Evolutionary conservation across 2,888 invertebrate species (phyloP), one percentile per base, ranked within the genome.

Genomic region (Rambutsinella grinnellia): DNA sequence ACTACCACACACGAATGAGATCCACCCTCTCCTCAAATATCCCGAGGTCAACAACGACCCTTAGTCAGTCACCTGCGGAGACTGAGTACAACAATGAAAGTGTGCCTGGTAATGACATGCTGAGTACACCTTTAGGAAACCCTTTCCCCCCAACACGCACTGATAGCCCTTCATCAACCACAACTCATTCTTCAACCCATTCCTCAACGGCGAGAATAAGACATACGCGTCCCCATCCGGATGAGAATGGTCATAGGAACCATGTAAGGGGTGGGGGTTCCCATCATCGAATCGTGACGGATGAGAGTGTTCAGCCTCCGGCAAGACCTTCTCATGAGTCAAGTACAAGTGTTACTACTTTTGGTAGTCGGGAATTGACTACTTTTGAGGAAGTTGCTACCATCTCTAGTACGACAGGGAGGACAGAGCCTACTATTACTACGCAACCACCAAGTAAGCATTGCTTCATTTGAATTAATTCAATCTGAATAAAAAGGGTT

Each of bases 391-490:
- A 80, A 60, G 65, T 82, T 24, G 81, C 85, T 10, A 79, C 84
- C 86, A 84, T 87, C 86, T 81, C 86, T 86, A 84, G 88, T 86
- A 83, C 87, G 86, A 85, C 87, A 87, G 79, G 87, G 84, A 79
- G 85, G 85, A 72, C 86, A 86, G 54, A 86, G 85, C 66, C 85
- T 66, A 85, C 85, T 53, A 86, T 85, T 49, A 85, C 85, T 61
- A 85, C 85, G 54, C 85, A 85, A 83, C 88, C 89, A 70, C 89
- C 90, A 87, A 88, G 90, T 90, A 87, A 88, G 88, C 57, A 21
- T 46, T 8, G 8, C n/a, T n/a, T n/a, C 61, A 46, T 17, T 44
- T 47, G 17, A 46, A 24, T 13, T 24, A 10, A 8, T 24, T 23
- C 26, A 53, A 21, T 17, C 23, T 53, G 6, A 24, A 15, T 26